A percentile compares a stretch with the other conserved stretches of the same genome.
phyloP scores from a whole-genome alignment of 2,797 vertebrate species.

The Clarias laeviceps region DNA sequence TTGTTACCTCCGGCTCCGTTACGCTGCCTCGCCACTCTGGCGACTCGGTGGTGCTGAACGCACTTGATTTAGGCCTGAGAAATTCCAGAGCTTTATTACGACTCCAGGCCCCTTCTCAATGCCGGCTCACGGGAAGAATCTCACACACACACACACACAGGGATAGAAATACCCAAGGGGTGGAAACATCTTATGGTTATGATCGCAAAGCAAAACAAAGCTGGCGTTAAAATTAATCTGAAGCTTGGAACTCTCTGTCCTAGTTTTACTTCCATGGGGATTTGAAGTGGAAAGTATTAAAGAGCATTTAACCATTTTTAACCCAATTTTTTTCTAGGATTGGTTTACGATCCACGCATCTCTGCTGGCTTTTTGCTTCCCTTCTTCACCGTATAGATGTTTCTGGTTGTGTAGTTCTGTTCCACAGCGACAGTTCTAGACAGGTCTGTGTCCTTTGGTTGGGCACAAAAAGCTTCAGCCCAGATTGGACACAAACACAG shows the following conservation, averaged over 20 bases:
- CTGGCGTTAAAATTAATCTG: constrained; percentile 62
- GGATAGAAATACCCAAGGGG: constrained; percentile 66
- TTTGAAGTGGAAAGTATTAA: constrained; percentile 9
- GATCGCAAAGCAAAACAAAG: constrained; percentile 60
- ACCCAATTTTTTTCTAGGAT: too few species aligned
- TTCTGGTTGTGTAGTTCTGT: constrained; percentile 1
- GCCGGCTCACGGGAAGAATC: constrained; percentile 54
- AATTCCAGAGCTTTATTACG: constrained; percentile 69
- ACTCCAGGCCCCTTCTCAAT: constrained; percentile 55
- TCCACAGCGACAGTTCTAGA: constrained; percentile 22
- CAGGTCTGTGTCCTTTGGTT: constrained; percentile 12
- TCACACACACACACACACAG: constrained; percentile 63
- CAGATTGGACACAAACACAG: constrained; percentile 43
- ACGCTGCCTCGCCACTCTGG: constrained; percentile 43
- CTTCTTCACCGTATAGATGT: neutral
- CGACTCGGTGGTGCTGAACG: constrained; percentile 36
- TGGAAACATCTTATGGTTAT: constrained; percentile 17
- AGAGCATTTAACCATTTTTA: constrained; percentile 5
- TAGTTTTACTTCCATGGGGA: constrained; percentile 21
- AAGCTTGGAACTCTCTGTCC: constrained; percentile 41
- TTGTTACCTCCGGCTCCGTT: constrained; percentile 50
- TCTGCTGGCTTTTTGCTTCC: neutral
- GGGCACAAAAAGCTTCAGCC: constrained; percentile 21
- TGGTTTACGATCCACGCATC: neutral
- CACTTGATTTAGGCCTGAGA: constrained; percentile 63